These are phyloP conservation scores for Anableps anableps DNA, from an alignment of 2,797 vertebrate species.

Conservation along the genomic window DNA sequence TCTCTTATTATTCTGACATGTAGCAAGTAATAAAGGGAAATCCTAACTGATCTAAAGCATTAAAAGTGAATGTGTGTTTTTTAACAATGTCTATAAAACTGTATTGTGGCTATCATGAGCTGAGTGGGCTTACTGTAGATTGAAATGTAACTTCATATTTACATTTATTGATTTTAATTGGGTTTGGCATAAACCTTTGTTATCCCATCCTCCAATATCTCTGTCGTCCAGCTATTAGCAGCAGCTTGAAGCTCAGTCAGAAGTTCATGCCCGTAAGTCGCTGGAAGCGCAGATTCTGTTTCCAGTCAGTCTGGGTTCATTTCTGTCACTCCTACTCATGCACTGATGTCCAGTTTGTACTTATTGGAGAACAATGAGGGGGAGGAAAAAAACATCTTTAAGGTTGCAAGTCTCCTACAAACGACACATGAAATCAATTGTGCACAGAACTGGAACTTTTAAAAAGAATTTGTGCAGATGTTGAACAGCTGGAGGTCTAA, in stretches of 20 bases:
- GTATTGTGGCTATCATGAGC: neutral
- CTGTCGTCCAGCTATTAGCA: slow-evolving; percentile 18
- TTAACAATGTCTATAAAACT: too few species aligned
- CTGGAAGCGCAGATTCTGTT: slow-evolving; percentile 40
- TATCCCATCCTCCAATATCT: neutral
- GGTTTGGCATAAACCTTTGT: slow-evolving; percentile 14
- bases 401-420: slow-evolving; percentile 63
- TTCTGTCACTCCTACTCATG: slow-evolving; percentile 38
- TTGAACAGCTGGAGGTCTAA: slow-evolving; percentile 36
- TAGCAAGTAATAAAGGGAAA: too few species aligned
- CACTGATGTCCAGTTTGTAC: slow-evolving; percentile 60
- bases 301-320: slow-evolving; percentile 63
- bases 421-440: slow-evolving; percentile 75
- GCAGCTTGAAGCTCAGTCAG: slow-evolving; percentile 23
- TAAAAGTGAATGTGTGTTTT: neutral
- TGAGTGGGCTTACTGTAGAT: neutral
- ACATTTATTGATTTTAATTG: neutral
- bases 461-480: slow-evolving; percentile 25
- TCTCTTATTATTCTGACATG: too few species aligned
- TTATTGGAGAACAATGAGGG: slow-evolving; percentile 58
- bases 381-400: slow-evolving; percentile 47
- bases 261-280: slow-evolving; percentile 45
- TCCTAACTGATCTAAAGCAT: neutral
- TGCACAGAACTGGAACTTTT: slow-evolving; percentile 56
- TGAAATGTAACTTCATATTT: neutral